Conservation (phyloP, 2,888 invertebrate genomes). For the Phalera bucephala region DNA sequence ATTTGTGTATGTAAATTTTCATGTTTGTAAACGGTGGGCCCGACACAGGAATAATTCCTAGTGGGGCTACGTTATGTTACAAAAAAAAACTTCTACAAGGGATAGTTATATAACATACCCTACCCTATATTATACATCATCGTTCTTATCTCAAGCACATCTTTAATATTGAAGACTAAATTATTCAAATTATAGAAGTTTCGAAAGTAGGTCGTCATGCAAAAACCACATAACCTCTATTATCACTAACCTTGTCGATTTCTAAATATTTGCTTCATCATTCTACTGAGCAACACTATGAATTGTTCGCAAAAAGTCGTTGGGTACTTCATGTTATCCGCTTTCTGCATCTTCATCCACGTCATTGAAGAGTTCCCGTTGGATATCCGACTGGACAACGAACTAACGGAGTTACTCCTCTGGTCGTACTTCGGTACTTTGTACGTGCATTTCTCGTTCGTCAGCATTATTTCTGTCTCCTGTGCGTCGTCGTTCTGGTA, state of each 20-base stretch:
- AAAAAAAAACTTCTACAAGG: too few species aligned
- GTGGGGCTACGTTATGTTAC: too few species aligned
- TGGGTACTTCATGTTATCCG: conserved; percentile 67
- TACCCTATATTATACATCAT: too few species aligned
- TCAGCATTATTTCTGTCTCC: conserved; percentile 66
- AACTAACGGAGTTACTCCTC: conserved; percentile 56
- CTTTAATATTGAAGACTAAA: too few species aligned
- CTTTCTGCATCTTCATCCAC: conserved; percentile 81
- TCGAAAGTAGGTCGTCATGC: too few species aligned
- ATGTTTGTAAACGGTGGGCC: too few species aligned
- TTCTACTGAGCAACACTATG: conserved; percentile 80
- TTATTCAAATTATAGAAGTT: too few species aligned
- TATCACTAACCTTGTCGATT: conserved; percentile 76
- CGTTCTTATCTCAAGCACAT: too few species aligned
- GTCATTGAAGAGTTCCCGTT: conserved; percentile 64
- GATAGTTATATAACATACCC: too few species aligned
- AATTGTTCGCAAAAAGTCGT: conserved; percentile 84
- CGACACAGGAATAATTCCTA: too few species aligned
- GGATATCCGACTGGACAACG: conserved; percentile 62
- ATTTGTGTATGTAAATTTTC: too few species aligned
- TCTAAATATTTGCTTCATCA: conserved; percentile 83
- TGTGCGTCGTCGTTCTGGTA: conserved; percentile 59
- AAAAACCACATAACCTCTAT: not conserved
- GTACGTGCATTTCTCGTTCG: conserved; percentile 65
- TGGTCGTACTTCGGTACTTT: conserved; percentile 64